phyloP scores from a whole-genome alignment of 2,888 invertebrate species.

The Noctuana brunneofusca region DNA sequence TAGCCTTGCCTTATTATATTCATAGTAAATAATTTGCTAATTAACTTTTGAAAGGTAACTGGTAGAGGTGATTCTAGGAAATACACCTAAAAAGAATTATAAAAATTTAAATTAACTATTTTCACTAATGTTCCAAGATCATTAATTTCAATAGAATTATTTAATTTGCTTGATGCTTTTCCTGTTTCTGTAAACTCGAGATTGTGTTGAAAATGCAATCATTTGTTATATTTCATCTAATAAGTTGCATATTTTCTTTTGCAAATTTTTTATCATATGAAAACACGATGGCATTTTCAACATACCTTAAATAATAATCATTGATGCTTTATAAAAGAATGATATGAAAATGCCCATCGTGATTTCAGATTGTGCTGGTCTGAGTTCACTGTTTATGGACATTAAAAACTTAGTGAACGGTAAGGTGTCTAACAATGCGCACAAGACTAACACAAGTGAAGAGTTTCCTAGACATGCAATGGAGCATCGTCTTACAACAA shows the following conservation, averaged over 20 bases:
- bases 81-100: too few relatives aligned
- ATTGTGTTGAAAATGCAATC: conserved; percentile 83
- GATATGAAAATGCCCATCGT: conserved; percentile 81
- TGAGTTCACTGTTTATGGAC: conserved; percentile 78
- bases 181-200: conserved; percentile 44
- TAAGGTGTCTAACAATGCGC: conserved; percentile 64
- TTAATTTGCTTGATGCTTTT: conserved; percentile 53
- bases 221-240: conserved; percentile 67
- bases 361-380: conserved; percentile 80
- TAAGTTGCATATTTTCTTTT: conserved; percentile 65
- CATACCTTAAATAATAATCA: conserved; percentile 52
- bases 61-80: too few relatives aligned
- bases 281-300: conserved; percentile 84
- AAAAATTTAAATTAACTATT: background rate
- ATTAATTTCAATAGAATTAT: conserved; percentile 26
- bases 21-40: too few relatives aligned
- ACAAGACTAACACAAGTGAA: conserved; percentile 61
- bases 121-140: too few relatives aligned
- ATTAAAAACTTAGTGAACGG: conserved; percentile 80
- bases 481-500: conserved; percentile 75
- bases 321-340: conserved; percentile 45
- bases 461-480: conserved; percentile 60
- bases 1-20: too few relatives aligned
- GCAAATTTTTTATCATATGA: conserved; percentile 67
- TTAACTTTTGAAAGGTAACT: too few relatives aligned